Evolutionary conservation across 30 jellyfish, hydroid and myxozoan species (phyloP), one percentile per base, ranked within the genome.

Genomic region (Rhopilema esculentum): DNA sequence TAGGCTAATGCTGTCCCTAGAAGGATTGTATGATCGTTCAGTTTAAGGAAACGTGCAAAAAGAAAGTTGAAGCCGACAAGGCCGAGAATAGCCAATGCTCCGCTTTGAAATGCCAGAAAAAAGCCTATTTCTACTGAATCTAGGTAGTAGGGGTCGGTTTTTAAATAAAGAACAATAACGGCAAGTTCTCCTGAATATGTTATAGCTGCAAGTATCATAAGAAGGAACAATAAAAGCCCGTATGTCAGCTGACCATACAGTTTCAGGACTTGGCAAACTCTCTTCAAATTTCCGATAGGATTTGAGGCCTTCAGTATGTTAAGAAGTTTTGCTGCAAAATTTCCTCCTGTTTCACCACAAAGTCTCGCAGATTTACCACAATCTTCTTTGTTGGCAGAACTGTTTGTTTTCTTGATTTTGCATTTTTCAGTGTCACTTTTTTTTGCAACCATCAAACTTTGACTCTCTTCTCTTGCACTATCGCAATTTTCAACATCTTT

Each of bases 121-220:
- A 8, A 23, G 66, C 83, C 83, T 12, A 72, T 40, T 8, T 40
- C 8, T 19, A 24, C 28, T 1, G 66, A 49, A 18, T 23, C 66
- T 17, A 72, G 66, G 25, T 25, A 72, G 83, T 22, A 72, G 26
- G 83, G 83, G 27, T 21, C 31, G 68, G 51, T 28, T 19, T 72
- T 72, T 15, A 72, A n/a, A 65, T 72, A 72, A 23, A 25, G 26
- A 23, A 72, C 83, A 7, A 72, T 19, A 4, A 72, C 30, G 57
- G 32, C 18, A 65, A 72, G 51, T 65, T 72, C 83, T 4, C 28
- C 26, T 16, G 66, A n/a, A 27, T 72, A 72, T 26, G 83, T 24
- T 4, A 28, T 7, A 16, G 66, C 48, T 27, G 63, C 64, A 4
- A 72, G 57, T 1, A 49, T 25, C 66, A 72, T 28, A 20, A 40